These are phyloP conservation scores for Xiphophorus maculatus DNA, from an alignment of 2,113 vertebrate genomes.

Conservation along the genomic window DNA sequence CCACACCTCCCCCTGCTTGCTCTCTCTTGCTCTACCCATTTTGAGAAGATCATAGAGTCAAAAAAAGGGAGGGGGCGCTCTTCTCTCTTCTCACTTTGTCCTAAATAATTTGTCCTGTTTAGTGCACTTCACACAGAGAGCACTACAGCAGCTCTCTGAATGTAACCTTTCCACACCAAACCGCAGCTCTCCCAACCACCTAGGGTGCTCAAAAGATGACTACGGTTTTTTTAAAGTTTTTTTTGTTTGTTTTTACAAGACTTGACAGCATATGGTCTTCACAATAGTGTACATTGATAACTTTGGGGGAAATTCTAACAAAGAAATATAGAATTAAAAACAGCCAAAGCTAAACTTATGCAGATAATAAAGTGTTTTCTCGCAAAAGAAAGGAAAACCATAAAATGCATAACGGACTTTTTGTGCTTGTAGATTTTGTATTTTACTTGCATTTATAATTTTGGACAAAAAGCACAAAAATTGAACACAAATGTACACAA, in stretches of 20 bases:
- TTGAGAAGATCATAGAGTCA: slow-evolving; percentile 69
- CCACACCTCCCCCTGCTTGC: slow-evolving; percentile 30
- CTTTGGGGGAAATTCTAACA: background rate
- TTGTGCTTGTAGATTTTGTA: too few species aligned
- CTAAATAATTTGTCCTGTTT: slow-evolving; percentile 68
- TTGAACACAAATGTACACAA: too few species aligned
- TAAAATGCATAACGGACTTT: too few species aligned
- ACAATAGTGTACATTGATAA: background rate
- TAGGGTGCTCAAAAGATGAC: slow-evolving; percentile 21
- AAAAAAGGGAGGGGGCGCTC: slow-evolving; percentile 30
- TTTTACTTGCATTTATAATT: too few species aligned
- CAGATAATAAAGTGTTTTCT: too few species aligned
- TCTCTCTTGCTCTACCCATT: slow-evolving; percentile 62
- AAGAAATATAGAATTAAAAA: background rate
- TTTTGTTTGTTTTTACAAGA: background rate
- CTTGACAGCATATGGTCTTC: background rate
- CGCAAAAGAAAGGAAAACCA: too few species aligned
- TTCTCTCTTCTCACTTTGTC: slow-evolving; percentile 42
- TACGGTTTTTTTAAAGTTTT: background rate
- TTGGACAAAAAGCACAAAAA: too few species aligned
- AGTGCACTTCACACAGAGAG: slow-evolving; percentile 23
- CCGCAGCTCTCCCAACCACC: background rate
- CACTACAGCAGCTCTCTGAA: slow-evolving; percentile 29
- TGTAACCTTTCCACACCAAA: slow-evolving; percentile 4
- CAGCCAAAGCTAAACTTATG: background rate